These are phyloP conservation scores for Leptothorax acervorum DNA, from an alignment of 2,888 invertebrate genomes.

Conservation along the genomic window DNA sequence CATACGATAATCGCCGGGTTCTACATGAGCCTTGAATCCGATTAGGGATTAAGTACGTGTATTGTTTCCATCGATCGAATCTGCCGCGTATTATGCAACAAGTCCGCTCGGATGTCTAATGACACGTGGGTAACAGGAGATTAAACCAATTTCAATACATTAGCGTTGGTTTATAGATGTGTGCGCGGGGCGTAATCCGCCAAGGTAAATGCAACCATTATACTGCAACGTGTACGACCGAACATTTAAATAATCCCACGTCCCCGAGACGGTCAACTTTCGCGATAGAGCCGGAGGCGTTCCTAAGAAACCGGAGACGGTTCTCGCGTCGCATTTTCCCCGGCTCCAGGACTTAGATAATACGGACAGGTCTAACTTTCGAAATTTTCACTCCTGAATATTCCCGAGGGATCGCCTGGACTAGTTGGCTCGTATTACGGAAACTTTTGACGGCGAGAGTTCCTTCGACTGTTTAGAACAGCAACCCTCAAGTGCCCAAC, in stretches of 20 bases:
- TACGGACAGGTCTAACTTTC: conserved; percentile 47
- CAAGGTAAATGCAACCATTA: conserved; percentile 33
- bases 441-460: conserved; percentile 55
- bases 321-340: conserved; percentile 36
- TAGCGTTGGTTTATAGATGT: conserved; percentile 39
- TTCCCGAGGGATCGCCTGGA: conserved; percentile 39
- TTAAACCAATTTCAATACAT: conserved; percentile 54
- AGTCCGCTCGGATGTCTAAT: conserved; percentile 51
- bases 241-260: conserved; percentile 41
- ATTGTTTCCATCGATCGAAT: conserved; percentile 49
- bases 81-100: conserved; percentile 41
- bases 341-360: conserved; percentile 45
- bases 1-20: conserved; percentile 17
- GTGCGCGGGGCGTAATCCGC: conserved; percentile 30
- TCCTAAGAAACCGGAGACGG: conserved; percentile 39
- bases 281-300: conserved; percentile 10
- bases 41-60: conserved; percentile 31
- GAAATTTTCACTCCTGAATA: conserved; percentile 53
- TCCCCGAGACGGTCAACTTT: conserved; percentile 35
- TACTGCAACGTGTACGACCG: background rate
- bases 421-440: conserved; percentile 47
- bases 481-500: conserved; percentile 61
- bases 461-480: conserved; percentile 60
- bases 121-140: conserved; percentile 46
- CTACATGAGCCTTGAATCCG: conserved; percentile 42